These are phyloP conservation scores for Torymus aiolomorphi DNA, from an alignment of 2,888 invertebrate species.

Conservation along the genomic window DNA sequence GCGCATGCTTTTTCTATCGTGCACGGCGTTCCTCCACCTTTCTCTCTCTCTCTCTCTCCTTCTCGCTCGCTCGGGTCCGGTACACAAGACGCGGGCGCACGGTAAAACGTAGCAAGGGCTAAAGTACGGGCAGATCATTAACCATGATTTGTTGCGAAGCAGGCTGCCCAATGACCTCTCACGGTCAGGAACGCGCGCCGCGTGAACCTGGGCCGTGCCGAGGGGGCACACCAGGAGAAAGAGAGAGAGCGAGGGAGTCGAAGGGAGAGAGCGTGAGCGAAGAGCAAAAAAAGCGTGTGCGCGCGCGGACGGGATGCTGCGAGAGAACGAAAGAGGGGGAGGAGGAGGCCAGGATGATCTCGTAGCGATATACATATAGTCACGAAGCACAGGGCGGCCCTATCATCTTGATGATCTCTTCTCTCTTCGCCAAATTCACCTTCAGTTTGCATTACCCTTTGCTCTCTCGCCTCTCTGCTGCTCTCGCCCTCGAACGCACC, in stretches of 20 bases:
- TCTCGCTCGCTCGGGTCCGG: constrained; percentile 7
- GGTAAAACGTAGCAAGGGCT: constrained; percentile 63
- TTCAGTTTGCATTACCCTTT: constrained; percentile 54
- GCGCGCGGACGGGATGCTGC: constrained; percentile 19
- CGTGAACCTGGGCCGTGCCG: constrained; percentile 67
- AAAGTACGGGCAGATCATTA: constrained; percentile 75
- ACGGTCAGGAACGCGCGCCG: constrained; percentile 61
- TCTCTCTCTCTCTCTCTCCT: background rate
- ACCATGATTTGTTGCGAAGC: constrained; percentile 76
- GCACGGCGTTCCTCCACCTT: background rate
- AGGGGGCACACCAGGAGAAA: background rate
- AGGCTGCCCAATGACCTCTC: constrained; percentile 75
- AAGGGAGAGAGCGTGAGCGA: constrained; percentile 47
- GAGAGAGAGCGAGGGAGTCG: constrained; percentile 42
- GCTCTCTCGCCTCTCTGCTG: constrained; percentile 15
- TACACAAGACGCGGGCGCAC: constrained; percentile 15
- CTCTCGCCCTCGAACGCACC: constrained; percentile 34
- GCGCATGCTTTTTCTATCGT: background rate
- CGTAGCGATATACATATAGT: constrained; percentile 50
- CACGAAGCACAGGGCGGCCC: constrained; percentile 50
- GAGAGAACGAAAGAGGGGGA: constrained; percentile 17
- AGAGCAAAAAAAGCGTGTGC: constrained; percentile 47
- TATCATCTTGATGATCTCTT: constrained; percentile 54
- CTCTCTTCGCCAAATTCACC: constrained; percentile 53
- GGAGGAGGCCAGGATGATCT: constrained; percentile 38